Evolutionary conservation across 30 jellyfish, hydroid and myxozoan species (phyloP).

Genomic region (Pelagia noctiluca): DNA sequence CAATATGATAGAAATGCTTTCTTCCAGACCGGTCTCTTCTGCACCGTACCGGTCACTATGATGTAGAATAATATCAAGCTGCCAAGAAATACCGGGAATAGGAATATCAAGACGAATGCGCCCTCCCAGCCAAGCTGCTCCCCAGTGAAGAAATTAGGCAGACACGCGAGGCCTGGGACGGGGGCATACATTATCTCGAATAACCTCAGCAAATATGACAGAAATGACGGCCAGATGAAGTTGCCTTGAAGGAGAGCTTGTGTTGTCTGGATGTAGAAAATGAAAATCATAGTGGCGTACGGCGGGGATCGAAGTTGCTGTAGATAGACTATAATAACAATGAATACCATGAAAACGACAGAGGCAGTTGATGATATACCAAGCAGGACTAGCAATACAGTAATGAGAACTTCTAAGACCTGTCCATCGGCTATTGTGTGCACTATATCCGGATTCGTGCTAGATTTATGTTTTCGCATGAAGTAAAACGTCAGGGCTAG

Average conservation of each 20-base stretch:
- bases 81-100: slow-evolving; percentile 91
- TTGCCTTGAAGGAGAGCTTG: slow-evolving; percentile 94
- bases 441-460: slow-evolving; percentile 42
- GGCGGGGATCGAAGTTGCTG: slow-evolving; percentile 98
- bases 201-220: slow-evolving; percentile 79
- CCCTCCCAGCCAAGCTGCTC: slow-evolving; percentile 99
- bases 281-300: slow-evolving; percentile 93
- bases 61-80: slow-evolving; percentile 70
- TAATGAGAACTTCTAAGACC: slow-evolving; percentile 84
- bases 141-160: slow-evolving; percentile 92
- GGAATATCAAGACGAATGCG: slow-evolving; percentile 84
- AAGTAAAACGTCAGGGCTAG: slow-evolving; percentile 84
- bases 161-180: slow-evolving; percentile 99
- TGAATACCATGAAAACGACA: slow-evolving; percentile 89
- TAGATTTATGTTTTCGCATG: slow-evolving; percentile 86
- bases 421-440: slow-evolving; percentile 90
- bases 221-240: slow-evolving; percentile 96
- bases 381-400: slow-evolving; percentile 86
- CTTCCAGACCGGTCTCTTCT: slow-evolving; percentile 95
- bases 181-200: slow-evolving; percentile 98
- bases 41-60: slow-evolving; percentile 93
- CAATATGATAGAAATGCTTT: slow-evolving; percentile 91
- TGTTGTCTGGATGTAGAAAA: slow-evolving; percentile 96
- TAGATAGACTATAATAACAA: slow-evolving; percentile 87
- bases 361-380: slow-evolving; percentile 98